A percentile compares a stretch with the other conserved stretches of the same genome.
phyloP scores from a whole-genome alignment of 2,113 vertebrate genomes.

The Lasiurus cinereus region DNA sequence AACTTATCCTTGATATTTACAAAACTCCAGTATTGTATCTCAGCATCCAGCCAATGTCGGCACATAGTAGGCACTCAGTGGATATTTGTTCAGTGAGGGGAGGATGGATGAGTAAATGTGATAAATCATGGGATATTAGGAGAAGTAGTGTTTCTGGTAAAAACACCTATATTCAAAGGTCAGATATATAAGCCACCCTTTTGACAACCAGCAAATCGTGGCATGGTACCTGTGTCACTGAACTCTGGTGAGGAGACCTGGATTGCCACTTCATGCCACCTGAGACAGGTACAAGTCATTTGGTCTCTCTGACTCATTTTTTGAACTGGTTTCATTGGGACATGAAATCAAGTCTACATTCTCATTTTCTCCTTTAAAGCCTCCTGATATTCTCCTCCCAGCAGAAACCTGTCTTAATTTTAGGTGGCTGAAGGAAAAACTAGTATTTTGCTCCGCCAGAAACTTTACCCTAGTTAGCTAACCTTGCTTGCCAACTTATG shows the following conservation, averaged over 20 bases:
- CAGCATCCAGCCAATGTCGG: not conserved
- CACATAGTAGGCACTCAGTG: not conserved
- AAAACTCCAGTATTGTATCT: not conserved
- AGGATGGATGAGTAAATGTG: not conserved
- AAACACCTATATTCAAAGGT: not conserved
- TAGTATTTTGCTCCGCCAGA: not conserved
- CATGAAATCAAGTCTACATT: not conserved
- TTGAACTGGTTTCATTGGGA: not conserved
- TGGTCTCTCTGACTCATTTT: not conserved
- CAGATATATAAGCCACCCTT: not conserved
- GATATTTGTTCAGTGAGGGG: too few species aligned
- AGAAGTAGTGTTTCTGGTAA: not conserved
- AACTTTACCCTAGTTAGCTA: not conserved
- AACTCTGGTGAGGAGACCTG: not conserved
- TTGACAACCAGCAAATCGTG: not conserved
- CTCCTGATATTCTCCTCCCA: not conserved
- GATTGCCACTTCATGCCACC: accelerated
- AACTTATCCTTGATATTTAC: not conserved
- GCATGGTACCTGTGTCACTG: not conserved
- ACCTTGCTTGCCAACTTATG: not conserved
- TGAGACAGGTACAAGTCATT: accelerated
- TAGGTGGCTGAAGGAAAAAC: not conserved
- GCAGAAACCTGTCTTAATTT: not conserved
- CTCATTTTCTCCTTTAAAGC: not conserved
- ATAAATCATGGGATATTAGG: not conserved